Base-by-base conservation (phyloP, 2,888 invertebrate genomes). In the Sipha maydis region DNA sequence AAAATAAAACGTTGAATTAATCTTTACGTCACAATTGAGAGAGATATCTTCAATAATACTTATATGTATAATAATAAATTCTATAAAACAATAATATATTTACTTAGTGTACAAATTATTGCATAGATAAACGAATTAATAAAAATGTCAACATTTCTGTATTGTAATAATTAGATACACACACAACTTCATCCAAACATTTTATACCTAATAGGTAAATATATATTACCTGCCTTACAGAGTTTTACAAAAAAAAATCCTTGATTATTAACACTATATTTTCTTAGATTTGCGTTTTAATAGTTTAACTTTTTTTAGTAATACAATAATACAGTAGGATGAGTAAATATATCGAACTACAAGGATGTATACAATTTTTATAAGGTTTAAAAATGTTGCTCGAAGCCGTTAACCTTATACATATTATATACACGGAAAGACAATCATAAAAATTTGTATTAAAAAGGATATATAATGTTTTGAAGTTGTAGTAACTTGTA, bases 361-460 rank as follows among this genome's bases (percentile, higher is more conserved):
- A 67, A 84, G 84, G 84, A 84, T 84, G 34, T 84, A 38, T 34
- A 56, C 25, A 56, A 41, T 38, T 67, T 80, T 82, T 73, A 34
- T 34, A n/a, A 31, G n/a, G n/a, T n/a, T n/a, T n/a, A n/a, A n/a
- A 28, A 84, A 11, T 84, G 38, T 21, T 67, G 21, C 61, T 17
- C 67, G 76, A 85, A 41, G 76, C 76, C 67, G 67, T 77, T 85
- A 41, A 67, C 84, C 84, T 85, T 84, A 84, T 83, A 17, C 21
- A 79, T 73, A 54, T 41, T 31, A 21, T 69, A 41, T 73, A 75
- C 61, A 38, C 34, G 48, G 76, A 48, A 85, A 76, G 41, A 85
- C 41, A 67, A 31, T n/a, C 7, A 61, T 25, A 67, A 67, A 85
- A 41, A 41, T 61, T 61, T 61, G n/a, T 75, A 41, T 83, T 41